Evolutionary conservation across 1,140 invertebrate species (phyloP).

Genomic region (Saxidomus purpurata): DNA sequence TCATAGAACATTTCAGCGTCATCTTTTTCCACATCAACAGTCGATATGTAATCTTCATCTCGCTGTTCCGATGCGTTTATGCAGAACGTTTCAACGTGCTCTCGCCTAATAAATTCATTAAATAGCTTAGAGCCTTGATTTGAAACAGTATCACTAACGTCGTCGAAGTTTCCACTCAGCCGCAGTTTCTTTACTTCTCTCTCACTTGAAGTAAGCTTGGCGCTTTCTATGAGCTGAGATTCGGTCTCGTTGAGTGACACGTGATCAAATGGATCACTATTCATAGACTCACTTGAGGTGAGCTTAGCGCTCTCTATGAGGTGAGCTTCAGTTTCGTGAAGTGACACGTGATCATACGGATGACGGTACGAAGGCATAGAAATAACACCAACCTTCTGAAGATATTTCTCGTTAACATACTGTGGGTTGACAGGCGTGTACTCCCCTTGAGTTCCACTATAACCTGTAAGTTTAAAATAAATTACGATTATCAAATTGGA

Average conservation of each 20-base stretch:
- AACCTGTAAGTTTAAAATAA: neutral
- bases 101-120: neutral
- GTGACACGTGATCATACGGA: neutral
- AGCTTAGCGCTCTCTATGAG: slow-evolving; percentile 22
- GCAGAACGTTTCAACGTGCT: neutral
- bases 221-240: slow-evolving; percentile 5
- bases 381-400: neutral
- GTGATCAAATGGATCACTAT: neutral
- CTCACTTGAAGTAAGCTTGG: slow-evolving; percentile 18
- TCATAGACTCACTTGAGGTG: neutral
- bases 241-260: neutral
- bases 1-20: slow-evolving; percentile 18
- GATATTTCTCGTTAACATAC: neutral
- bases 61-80: neutral
- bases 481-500: neutral
- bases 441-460: neutral
- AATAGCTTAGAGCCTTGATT: neutral
- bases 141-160: neutral
- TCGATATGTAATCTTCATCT: neutral
- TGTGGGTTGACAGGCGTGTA: neutral
- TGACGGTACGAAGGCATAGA: neutral
- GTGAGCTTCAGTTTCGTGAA: slow-evolving; percentile 2
- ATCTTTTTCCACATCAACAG: neutral
- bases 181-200: neutral
- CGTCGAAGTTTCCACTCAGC: neutral